Conservation (phyloP, 2,113 vertebrate genomes). For the Haemorhous mexicanus region DNA sequence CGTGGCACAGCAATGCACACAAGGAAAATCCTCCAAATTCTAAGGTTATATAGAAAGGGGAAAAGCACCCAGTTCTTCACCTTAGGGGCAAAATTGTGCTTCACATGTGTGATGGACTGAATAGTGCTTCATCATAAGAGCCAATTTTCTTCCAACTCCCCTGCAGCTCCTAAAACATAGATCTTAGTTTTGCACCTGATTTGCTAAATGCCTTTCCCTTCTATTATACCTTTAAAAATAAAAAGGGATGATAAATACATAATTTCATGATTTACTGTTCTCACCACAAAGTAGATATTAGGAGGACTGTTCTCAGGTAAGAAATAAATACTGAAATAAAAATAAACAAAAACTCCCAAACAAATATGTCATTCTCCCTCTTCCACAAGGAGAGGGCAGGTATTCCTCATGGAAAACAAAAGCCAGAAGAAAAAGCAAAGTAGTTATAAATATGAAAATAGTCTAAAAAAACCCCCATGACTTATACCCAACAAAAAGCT, state of each 20-base stretch:
- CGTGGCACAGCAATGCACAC: not conserved
- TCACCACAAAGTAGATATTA: not conserved
- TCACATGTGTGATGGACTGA: conserved; percentile 45
- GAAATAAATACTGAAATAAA: not conserved
- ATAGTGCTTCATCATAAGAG: conserved; percentile 53
- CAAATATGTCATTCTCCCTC: not conserved
- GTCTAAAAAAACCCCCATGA: not conserved
- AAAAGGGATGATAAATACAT: not conserved
- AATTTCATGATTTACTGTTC: not conserved
- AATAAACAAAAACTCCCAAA: rapidly evolving
- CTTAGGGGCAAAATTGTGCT: conserved; percentile 50
- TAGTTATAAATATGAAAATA: not conserved
- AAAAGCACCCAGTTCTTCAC: not conserved
- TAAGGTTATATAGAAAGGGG: not conserved
- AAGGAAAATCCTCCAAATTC: not conserved
- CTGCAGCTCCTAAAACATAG: conserved; percentile 47
- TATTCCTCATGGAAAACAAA: not conserved
- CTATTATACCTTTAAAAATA: not conserved
- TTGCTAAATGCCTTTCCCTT: conserved; percentile 43
- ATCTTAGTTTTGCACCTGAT: conserved; percentile 23
- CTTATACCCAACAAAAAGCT: not conserved
- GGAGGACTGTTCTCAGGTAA: not conserved
- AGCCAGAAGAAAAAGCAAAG: not conserved
- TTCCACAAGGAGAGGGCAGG: not conserved
- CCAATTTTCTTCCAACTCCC: conserved; percentile 54